These are phyloP conservation scores for Drosophila sucinea DNA, from an alignment of 1,140 invertebrate genomes.

Conservation along the genomic window DNA sequence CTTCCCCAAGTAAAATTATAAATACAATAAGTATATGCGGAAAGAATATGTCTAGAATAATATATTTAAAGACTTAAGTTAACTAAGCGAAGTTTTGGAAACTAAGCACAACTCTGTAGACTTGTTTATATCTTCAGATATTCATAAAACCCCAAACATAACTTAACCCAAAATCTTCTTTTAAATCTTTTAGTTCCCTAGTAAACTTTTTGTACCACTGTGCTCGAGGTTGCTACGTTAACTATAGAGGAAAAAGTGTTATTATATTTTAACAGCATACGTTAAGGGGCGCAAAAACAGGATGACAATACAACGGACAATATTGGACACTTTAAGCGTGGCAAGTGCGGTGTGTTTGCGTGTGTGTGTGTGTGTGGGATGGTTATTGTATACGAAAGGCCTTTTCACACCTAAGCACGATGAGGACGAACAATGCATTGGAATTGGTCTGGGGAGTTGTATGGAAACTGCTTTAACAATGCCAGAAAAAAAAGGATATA, in stretches of 20 bases:
- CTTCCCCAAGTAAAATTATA: too few relatives aligned
- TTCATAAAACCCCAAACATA: too few relatives aligned
- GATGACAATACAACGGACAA: constrained; percentile 9
- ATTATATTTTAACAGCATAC: constrained; percentile 46
- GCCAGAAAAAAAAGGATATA: not conserved
- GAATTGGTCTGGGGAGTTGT: not conserved
- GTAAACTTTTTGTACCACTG: not conserved
- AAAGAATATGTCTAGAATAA: too few relatives aligned
- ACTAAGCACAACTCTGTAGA: too few relatives aligned
- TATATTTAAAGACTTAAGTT: too few relatives aligned
- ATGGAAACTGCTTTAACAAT: not conserved
- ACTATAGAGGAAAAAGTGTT: constrained; percentile 49
- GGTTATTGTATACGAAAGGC: not conserved
- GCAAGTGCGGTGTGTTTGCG: not conserved
- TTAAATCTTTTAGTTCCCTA: too few relatives aligned
- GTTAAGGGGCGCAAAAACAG: constrained; percentile 5
- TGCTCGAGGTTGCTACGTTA: constrained; percentile 25
- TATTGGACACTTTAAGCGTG: constrained; percentile 56
- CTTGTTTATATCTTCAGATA: too few relatives aligned
- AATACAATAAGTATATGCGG: too few relatives aligned
- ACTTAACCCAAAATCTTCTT: too few relatives aligned
- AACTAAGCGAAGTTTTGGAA: too few relatives aligned
- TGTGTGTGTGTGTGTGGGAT: not conserved
- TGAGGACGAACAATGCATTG: not conserved
- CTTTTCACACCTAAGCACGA: not conserved